Evolutionary conservation across 2,113 vertebrate species (phyloP).

Genomic region (Boulengeromyrus knoepffleri): DNA sequence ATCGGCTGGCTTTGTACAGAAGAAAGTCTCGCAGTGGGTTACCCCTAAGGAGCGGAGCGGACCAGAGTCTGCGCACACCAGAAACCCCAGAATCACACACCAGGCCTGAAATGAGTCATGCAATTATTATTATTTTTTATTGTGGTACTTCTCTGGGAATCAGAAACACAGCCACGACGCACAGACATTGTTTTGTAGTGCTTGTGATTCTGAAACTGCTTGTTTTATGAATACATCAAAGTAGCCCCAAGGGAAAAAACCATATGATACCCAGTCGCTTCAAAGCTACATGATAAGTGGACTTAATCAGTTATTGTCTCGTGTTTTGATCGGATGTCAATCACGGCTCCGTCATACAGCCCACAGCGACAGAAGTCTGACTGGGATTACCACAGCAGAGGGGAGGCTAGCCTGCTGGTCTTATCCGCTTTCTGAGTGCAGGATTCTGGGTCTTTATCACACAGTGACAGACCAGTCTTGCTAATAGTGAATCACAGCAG

Average conservation of each 20-base stretch:
- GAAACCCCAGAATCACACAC: background rate
- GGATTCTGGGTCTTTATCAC: background rate
- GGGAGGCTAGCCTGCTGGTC: background rate
- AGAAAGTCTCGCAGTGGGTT: background rate
- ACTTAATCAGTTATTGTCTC: background rate
- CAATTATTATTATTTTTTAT: background rate
- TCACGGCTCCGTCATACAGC: background rate
- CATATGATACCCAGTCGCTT: background rate
- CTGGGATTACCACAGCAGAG: background rate
- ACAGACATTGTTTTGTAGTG: background rate
- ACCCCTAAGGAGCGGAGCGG: background rate
- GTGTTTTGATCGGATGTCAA: background rate
- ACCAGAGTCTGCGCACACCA: background rate
- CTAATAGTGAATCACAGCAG: background rate
- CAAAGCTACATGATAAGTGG: background rate
- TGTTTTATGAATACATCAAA: background rate
- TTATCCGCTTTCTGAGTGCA: background rate
- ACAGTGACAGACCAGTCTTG: background rate
- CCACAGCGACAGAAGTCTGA: background rate
- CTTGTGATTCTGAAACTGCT: background rate
- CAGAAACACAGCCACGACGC: background rate
- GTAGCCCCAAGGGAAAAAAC: background rate
- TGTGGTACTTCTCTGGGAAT: background rate
- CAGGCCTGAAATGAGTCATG: background rate
- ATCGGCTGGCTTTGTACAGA: background rate